Conservation (phyloP, 2,888 invertebrate genomes). For the Drosophila formosana region DNA sequence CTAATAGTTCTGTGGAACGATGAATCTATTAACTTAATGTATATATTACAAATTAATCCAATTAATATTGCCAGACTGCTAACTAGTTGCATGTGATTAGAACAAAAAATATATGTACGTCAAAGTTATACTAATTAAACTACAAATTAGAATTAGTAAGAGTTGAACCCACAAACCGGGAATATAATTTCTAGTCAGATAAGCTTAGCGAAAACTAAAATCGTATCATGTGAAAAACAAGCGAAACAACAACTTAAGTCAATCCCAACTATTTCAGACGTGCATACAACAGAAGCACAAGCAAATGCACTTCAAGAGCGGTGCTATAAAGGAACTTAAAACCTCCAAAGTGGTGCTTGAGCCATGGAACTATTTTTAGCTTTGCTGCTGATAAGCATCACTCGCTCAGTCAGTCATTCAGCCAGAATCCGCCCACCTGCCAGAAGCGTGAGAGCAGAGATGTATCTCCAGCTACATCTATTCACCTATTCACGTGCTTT, state of each 20-base stretch:
- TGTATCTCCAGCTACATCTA: not conserved
- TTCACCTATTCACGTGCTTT: conserved; percentile 40
- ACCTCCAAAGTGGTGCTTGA: conserved; percentile 40
- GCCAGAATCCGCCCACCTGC: conserved; percentile 9
- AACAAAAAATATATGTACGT: too few species aligned
- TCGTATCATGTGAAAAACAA: not conserved
- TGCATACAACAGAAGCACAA: not conserved
- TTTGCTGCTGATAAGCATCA: conserved; percentile 43
- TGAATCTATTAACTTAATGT: not conserved
- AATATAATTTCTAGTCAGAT: not conserved
- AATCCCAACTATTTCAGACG: not conserved
- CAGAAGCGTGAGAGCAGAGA: not conserved
- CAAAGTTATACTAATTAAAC: too few species aligned
- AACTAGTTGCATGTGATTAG: too few species aligned
- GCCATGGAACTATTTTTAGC: conserved; percentile 49
- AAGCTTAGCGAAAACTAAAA: not conserved
- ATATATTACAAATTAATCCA: too few species aligned
- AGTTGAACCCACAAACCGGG: too few species aligned
- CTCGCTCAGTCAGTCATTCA: conserved; percentile 30
- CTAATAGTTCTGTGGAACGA: not conserved
- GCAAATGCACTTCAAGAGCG: conserved; percentile 10
- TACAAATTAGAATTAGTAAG: too few species aligned
- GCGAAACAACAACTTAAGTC: not conserved
- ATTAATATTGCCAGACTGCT: too few species aligned
- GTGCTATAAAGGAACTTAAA: conserved; percentile 15